Base-by-base conservation (phyloP, 2,888 invertebrate species). In the Pterobdella sp. region DNA sequence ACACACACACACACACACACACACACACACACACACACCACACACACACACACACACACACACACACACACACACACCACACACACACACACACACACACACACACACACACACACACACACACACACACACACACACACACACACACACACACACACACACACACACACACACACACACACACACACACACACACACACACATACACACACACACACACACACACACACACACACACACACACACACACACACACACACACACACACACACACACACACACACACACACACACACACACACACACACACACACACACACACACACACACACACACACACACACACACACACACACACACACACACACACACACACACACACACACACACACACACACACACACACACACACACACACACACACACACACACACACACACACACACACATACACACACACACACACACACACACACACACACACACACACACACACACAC, bases 1-100 rank as follows among this genome's bases (percentile, higher is more conserved):
- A 74, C 60, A 74, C 68, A 73, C 42, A 73, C 73, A 73, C 63
- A 74, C 73, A 74, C 66, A 74, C 67, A 73, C n/a, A n/a, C n/a
- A n/a, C n/a, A n/a, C n/a, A n/a, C n/a, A n/a, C n/a, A n/a, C n/a
- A n/a, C n/a, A n/a, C n/a, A n/a, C n/a, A n/a, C n/a, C n/a, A n/a
- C n/a, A n/a, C n/a, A n/a, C n/a, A n/a, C n/a, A n/a, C n/a, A 68
- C 10, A 32, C 32, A 65, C 31, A 31, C 65, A 65, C 65, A 32
- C 65, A 31, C 65, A 29, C 65, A 65, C 68, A 68, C 49, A 68
- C 37, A 36, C 26, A 68, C 68, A 68, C 49, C 7, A 68, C 68
- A 36, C 49, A 36, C 68, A 36, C 49, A 36, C 68, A 36, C 49
- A 68, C 68, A 68, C 49, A 68, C 42, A 68, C 35, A 68, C 42